A percentile compares a stretch with the other conserved stretches of the same genome.
Evolutionary conservation across 2,113 vertebrate genomes (phyloP).

Genomic region (Gnathonemus longibarbis): DNA sequence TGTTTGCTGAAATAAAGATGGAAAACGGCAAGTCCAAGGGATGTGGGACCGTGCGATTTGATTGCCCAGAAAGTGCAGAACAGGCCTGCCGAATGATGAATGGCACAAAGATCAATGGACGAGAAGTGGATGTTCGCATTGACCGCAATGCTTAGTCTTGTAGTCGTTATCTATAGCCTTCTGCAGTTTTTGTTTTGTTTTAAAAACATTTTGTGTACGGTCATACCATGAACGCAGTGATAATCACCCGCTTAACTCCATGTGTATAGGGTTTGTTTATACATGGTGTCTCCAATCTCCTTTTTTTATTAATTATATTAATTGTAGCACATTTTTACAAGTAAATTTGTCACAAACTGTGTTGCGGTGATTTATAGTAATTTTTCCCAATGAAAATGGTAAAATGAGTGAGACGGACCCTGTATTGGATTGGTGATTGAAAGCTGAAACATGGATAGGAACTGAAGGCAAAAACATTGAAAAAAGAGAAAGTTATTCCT

Average conservation of each 20-base stretch:
- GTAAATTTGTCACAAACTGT: background rate
- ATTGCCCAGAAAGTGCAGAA: conserved; percentile 90
- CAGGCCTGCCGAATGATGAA: conserved; percentile 97
- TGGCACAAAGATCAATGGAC: conserved; percentile 93
- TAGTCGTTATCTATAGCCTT: conserved; percentile 67
- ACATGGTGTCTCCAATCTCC: conserved; percentile 64
- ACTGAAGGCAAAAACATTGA: background rate
- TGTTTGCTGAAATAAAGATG: conserved; percentile 99
- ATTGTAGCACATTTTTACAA: conserved; percentile 7
- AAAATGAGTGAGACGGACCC: background rate
- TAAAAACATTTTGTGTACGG: conserved; percentile 75
- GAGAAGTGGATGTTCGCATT: conserved; percentile 95
- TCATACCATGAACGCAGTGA: conserved; percentile 62
- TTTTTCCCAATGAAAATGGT: background rate
- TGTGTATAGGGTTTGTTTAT: conserved; percentile 70
- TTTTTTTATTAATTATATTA: conserved; percentile 69
- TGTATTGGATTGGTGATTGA: background rate
- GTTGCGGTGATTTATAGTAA: background rate
- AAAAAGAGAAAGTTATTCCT: background rate
- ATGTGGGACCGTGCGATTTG: conserved; percentile 92
- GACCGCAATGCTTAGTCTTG: conserved; percentile 81
- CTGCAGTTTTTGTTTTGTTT: conserved; percentile 81
- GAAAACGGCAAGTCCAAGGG: conserved; percentile 96
- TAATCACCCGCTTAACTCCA: conserved; percentile 63
- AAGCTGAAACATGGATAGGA: background rate